Evolutionary conservation across 2,888 invertebrate genomes (phyloP).

Genomic region (Horisme vitalbata): DNA sequence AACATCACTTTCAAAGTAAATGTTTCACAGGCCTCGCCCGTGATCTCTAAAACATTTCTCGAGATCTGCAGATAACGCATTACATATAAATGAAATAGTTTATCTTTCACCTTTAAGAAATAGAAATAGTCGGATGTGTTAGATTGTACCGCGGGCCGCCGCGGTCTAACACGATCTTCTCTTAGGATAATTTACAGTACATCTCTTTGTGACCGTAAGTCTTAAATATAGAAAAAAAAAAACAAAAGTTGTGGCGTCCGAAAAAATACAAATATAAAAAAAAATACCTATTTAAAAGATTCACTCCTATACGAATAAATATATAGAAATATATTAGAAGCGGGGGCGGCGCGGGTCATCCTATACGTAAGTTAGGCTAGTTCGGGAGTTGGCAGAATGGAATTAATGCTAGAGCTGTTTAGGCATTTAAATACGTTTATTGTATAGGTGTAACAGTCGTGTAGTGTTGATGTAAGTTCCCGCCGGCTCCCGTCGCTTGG

Average conservation of each 20-base stretch:
- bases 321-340: constrained; percentile 59
- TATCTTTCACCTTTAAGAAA: constrained; percentile 52
- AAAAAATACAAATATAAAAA: constrained; percentile 65
- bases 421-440: constrained; percentile 1
- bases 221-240: constrained; percentile 38
- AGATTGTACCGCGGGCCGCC: constrained; percentile 24
- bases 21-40: constrained; percentile 12
- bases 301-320: constrained; percentile 66
- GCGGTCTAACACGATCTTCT: constrained; percentile 40
- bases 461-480: constrained; percentile 15
- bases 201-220: constrained; percentile 58
- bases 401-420: constrained; percentile 9
- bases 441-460: constrained; percentile 17
- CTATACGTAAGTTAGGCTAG: constrained; percentile 58
- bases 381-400: constrained; percentile 29
- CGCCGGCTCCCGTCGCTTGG: constrained; percentile 22
- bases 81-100: constrained; percentile 40
- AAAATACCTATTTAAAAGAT: constrained; percentile 68
- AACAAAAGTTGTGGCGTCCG: constrained; percentile 75
- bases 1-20: constrained; percentile 2
- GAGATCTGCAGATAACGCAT: constrained; percentile 19
- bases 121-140: constrained; percentile 48
- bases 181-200: constrained; percentile 64
- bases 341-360: constrained; percentile 59
- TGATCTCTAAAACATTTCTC: constrained; percentile 16